Conservation (phyloP, 2,888 invertebrate species). For the Trimorus sp. region DNA sequence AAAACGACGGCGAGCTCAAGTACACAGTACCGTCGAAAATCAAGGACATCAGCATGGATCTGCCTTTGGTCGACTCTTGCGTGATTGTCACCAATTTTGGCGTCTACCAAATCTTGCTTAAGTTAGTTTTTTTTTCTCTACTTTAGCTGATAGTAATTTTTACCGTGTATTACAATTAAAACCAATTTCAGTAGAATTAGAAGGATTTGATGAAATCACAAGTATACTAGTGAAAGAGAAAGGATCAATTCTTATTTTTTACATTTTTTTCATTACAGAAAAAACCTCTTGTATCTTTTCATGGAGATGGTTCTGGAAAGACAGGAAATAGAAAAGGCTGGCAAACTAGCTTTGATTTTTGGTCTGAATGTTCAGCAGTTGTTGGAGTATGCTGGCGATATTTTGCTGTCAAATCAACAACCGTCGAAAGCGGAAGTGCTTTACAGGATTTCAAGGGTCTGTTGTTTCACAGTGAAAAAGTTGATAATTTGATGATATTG, state of each 20-base stretch:
- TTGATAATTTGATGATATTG: too few species aligned
- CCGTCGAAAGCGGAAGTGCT: constrained; percentile 90
- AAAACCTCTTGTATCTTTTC: constrained; percentile 83
- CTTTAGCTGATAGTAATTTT: neutral
- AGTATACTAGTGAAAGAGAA: too few species aligned
- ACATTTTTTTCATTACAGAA: constrained; percentile 69
- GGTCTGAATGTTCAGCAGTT: constrained; percentile 86
- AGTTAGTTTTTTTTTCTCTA: constrained; percentile 78
- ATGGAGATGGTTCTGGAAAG: constrained; percentile 83
- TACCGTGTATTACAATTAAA: too few species aligned
- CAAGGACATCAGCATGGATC: constrained; percentile 82
- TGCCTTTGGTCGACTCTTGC: constrained; percentile 83
- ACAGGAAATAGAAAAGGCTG: constrained; percentile 83
- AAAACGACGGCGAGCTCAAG: constrained; percentile 75
- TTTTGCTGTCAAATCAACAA: constrained; percentile 88
- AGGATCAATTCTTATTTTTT: too few species aligned
- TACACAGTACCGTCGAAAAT: constrained; percentile 81
- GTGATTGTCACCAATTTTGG: constrained; percentile 84
- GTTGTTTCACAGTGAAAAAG: too few species aligned
- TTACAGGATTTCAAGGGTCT: constrained; percentile 90
- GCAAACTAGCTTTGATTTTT: constrained; percentile 84
- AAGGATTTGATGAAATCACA: too few species aligned
- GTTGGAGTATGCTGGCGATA: constrained; percentile 91
- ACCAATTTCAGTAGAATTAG: too few species aligned
- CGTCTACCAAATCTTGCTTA: constrained; percentile 84